These are phyloP conservation scores for Emydura subglobosa DNA, from an alignment of 2,113 vertebrate species.

Conservation along the genomic window DNA sequence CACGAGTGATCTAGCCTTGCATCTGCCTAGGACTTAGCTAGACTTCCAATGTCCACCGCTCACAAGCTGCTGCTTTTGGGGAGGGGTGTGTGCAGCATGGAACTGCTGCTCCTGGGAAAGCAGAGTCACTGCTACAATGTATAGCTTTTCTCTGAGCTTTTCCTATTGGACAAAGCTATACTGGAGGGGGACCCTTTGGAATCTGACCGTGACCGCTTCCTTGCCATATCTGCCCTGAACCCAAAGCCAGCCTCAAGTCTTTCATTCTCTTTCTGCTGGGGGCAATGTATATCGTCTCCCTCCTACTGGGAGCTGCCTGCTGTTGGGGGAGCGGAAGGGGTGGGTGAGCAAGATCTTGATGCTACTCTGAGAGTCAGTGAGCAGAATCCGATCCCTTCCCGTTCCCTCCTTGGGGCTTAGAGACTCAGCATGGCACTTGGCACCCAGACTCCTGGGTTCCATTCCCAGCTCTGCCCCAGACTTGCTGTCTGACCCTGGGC, in stretches of 20 bases:
- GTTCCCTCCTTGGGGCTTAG: not conserved
- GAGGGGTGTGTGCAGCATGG: not conserved
- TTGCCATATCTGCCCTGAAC: not conserved
- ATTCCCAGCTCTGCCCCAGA: not conserved
- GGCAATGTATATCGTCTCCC: not conserved
- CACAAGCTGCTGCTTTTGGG: not conserved
- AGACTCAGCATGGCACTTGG: not conserved
- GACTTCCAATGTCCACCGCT: not conserved
- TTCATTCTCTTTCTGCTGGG: not conserved
- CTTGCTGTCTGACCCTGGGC: not conserved
- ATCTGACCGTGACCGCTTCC: not conserved
- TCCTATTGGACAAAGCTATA: not conserved
- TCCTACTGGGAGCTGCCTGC: not conserved
- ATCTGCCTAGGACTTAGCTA: not conserved
- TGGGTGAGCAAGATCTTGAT: not conserved
- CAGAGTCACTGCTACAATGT: slow-evolving; percentile 27
- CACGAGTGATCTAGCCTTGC: not conserved
- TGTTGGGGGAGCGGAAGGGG: not conserved
- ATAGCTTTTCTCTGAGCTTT: slow-evolving; percentile 22
- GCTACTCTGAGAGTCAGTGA: not conserved
- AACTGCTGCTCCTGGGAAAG: not conserved
- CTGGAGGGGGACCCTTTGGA: not conserved
- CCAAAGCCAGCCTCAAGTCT: too few species aligned
- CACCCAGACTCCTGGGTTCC: not conserved
- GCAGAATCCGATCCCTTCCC: not conserved